Evolutionary conservation across 1,140 invertebrate species (phyloP), one percentile per base, ranked within the genome.

Genomic region (Drosophila arawakana): DNA sequence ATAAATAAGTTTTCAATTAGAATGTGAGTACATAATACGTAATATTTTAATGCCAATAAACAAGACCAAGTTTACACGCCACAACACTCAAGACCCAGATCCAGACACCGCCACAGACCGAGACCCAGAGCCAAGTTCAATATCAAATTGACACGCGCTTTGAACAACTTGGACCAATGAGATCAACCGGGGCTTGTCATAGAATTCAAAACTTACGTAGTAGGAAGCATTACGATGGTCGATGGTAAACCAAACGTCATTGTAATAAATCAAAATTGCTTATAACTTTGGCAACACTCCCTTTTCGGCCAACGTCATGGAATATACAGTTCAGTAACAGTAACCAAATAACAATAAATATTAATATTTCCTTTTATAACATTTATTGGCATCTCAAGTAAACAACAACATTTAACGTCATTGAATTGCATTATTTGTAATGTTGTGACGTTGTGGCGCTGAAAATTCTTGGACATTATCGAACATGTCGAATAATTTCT

Each of bases 1-100:
- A 85, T 83, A 89, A 89, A 72, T 76, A 88, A 76, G 68, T 79
- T 70, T 76, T 72, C 81, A 86, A 85, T 85, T 88, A 88, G 83
- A 86, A 88, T 80, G 74, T 25, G 15, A 69, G 35, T 50, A 78
- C 70, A 73, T 67, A 80, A 72, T 61, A 70, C 71, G 66, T 74
- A 50, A 37, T 39, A 66, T 9, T 41, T 30, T 39, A 57, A 15
- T 46, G 37, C 34, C 4, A 15, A 3, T 18, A 69, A 61, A 77
- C 55, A 30, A 68, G 76, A 80, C 78, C 66, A 57, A 78, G 78
- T 65, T 67, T 60, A 62, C 73, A 67, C 47, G 68, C 47, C 69
- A 65, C 55, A 76, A 15, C 15, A 15, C 63, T 81, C 72, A 73
- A 83, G 58, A 84, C 37, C 62, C 70, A 68, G 47, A 66, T 61